Base-by-base conservation (phyloP, 1,140 invertebrate species). In the Eufriesea mexicana region DNA sequence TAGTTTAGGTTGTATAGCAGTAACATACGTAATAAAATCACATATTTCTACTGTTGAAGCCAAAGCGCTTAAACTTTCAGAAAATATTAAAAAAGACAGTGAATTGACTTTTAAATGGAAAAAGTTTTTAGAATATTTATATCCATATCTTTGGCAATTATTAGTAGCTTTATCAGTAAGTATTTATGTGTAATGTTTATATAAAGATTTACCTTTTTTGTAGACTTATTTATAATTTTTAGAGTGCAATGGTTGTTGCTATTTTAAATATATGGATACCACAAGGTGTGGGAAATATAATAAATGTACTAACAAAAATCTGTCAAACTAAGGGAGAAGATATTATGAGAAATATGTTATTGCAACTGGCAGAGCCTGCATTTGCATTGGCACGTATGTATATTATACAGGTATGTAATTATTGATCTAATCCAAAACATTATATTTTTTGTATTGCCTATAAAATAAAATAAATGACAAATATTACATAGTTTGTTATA, bases 261-360 rank as follows among this genome's bases (percentile, higher is more conserved):
- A 86, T 97, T 67, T 94, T 98, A 78, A 98, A 98, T 91, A 97
- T 98, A 83, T 95, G 97, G 92, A 97, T 98, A 86, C 97, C 98
- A 2, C 94, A 96, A 83, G 89, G 96, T 76, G 94, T 98, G 35
- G 97, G 98, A 59, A 95, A 96, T 83, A 90, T 98, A 25, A 96
- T 98, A 35, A 98, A 98, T 93, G 95, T 97, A 18, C 94, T 98
- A 61, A 95, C 95, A 14, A 94, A 94, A 70, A 95, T 95, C 86
- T 94, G 93, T 67, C 92, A 93, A 67, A 93, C 90, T 59, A 91
- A 78, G 49, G 83, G 35, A 14, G 57, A 35, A 28, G 73, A 86
- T 61, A 84, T 23, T 42, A 49, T 64, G 49, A 90, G 82, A 47
- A 90, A 93, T 62, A 96, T 97, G 90, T 91, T 97, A 25, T 91